These are phyloP conservation scores for Myopa tessellatipennis DNA, from an alignment of 2,888 invertebrate species.

Conservation along the genomic window DNA sequence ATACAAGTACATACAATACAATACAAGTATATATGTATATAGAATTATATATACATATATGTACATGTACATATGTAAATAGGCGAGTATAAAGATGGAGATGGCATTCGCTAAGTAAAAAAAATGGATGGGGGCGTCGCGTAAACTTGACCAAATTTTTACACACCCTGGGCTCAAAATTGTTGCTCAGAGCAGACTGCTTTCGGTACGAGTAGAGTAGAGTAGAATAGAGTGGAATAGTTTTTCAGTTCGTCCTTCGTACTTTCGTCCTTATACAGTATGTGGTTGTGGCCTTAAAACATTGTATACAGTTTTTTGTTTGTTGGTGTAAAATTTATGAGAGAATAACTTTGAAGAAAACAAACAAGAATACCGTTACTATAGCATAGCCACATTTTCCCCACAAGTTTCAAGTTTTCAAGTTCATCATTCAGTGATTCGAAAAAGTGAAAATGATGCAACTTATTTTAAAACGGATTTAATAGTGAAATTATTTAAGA, in stretches of 20 bases:
- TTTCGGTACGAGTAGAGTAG: not conserved
- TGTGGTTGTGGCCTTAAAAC: not conserved
- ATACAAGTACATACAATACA: not conserved
- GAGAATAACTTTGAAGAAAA: too few relatives aligned
- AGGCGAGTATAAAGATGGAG: not conserved
- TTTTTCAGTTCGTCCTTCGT: slow-evolving; percentile 14
- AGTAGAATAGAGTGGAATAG: not conserved
- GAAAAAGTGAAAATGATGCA: too few relatives aligned
- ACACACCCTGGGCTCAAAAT: slow-evolving; percentile 29
- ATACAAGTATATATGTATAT: not conserved
- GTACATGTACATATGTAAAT: not conserved
- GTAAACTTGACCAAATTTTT: slow-evolving; percentile 49
- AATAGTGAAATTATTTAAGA: too few relatives aligned
- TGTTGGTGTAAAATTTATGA: too few relatives aligned
- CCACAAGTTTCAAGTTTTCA: too few relatives aligned
- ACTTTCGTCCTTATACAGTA: not conserved
- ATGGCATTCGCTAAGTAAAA: not conserved
- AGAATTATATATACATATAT: not conserved
- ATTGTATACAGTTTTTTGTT: too few relatives aligned
- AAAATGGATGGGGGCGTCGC: slow-evolving; percentile 12
- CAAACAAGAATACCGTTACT: too few relatives aligned
- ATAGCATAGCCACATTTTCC: too few relatives aligned
- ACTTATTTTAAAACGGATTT: too few relatives aligned
- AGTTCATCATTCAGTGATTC: too few relatives aligned
- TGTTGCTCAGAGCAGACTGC: slow-evolving; percentile 19